phyloP scores from a whole-genome alignment of 2,888 invertebrate genomes.

The Yponomeuta cagnagella region DNA sequence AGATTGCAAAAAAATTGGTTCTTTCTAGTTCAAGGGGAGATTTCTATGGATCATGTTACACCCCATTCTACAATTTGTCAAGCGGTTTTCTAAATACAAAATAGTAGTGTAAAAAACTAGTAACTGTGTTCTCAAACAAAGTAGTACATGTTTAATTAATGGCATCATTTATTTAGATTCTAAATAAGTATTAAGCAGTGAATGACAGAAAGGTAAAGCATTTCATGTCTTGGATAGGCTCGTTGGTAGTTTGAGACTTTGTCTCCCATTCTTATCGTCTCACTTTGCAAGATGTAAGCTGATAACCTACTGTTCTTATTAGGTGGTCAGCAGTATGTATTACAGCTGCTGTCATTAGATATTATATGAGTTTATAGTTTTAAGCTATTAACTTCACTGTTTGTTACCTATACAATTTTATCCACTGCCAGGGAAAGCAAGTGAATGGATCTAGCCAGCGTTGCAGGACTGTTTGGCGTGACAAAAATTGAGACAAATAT shows the following conservation, averaged over 20 bases:
- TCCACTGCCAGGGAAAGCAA: too few relatives aligned
- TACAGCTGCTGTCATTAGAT: background rate
- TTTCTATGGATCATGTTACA: slow-evolving; percentile 4
- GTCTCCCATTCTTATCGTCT: background rate
- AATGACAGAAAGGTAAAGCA: background rate
- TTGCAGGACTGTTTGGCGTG: too few relatives aligned
- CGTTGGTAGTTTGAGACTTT: background rate
- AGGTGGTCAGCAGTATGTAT: background rate
- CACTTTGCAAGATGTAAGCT: background rate
- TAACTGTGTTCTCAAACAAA: too few relatives aligned
- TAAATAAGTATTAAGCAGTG: background rate
- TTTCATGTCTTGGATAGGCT: too few relatives aligned
- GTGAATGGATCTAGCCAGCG: too few relatives aligned
- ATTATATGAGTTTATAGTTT: background rate
- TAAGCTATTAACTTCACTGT: too few relatives aligned
- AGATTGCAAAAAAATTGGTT: slow-evolving; percentile 43
- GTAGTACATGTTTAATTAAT: too few relatives aligned
- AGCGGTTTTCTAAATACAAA: background rate
- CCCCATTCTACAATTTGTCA: background rate
- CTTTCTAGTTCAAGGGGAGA: slow-evolving; percentile 25
- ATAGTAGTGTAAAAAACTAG: too few relatives aligned
- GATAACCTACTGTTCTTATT: background rate
- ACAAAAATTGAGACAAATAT: too few relatives aligned
- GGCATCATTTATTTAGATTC: too few relatives aligned
- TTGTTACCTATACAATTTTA: too few relatives aligned